Evolutionary conservation across 2,113 vertebrate genomes (phyloP).

Genomic region (Esox niger): DNA sequence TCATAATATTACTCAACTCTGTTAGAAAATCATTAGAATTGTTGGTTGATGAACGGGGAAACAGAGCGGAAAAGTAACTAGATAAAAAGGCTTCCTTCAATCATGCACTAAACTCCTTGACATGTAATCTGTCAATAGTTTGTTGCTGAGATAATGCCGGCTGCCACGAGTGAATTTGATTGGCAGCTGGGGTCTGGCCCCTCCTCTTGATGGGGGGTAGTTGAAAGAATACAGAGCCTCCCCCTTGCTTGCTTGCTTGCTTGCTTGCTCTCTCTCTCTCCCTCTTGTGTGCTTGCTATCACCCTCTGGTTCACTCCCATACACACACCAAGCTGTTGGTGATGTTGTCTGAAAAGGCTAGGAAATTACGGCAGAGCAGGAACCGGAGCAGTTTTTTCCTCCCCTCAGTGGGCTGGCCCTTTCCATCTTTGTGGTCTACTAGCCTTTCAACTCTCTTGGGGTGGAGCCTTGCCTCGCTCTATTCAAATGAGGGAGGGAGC

Average conservation of each 20-base stretch:
- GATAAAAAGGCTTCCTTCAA: constrained; percentile 75
- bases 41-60: constrained; percentile 60
- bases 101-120: constrained; percentile 85
- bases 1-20: constrained; percentile 91
- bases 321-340: constrained; percentile 70
- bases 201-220: constrained; percentile 78
- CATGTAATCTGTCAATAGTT: constrained; percentile 87
- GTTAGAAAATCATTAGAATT: constrained; percentile 75
- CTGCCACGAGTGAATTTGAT: constrained; percentile 85
- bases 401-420: constrained; percentile 76
- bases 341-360: constrained; percentile 80
- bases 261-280: constrained; percentile 44
- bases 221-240: constrained; percentile 78
- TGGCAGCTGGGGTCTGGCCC: constrained; percentile 81
- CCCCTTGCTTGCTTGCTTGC: constrained; percentile 58
- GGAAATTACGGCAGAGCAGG: constrained; percentile 79
- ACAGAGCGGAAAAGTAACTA: constrained; percentile 70
- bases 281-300: constrained; percentile 36
- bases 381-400: constrained; percentile 76
- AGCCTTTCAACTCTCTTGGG: constrained; percentile 74
- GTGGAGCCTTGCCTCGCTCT: constrained; percentile 69
- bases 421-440: constrained; percentile 73
- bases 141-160: constrained; percentile 84
- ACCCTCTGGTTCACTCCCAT: constrained; percentile 44
- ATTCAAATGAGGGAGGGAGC: constrained; percentile 71